phyloP scores from a whole-genome alignment of 1,140 invertebrate genomes.

The Aradophagus sp. region DNA sequence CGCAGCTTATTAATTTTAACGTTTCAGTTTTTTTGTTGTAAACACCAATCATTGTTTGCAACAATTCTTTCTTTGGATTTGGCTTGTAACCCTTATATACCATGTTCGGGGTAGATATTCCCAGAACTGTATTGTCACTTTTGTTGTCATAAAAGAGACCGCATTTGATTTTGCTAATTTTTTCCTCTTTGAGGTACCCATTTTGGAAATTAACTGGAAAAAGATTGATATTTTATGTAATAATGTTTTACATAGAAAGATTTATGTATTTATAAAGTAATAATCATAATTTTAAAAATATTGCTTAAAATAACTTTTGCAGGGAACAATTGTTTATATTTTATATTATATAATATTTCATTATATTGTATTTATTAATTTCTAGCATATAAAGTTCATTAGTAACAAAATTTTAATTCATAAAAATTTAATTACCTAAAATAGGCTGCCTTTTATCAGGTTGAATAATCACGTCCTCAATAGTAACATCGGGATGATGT shows the following conservation, averaged over 20 bases:
- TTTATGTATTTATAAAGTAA: no score
- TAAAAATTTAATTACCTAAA: not conserved
- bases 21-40: slow-evolving; percentile 68
- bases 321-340: no score
- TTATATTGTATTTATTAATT: not conserved
- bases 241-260: no score
- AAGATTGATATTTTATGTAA: not conserved
- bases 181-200: slow-evolving; percentile 64
- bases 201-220: slow-evolving; percentile 70
- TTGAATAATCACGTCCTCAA: not conserved
- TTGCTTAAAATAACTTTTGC: no score
- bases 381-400: no score
- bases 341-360: not conserved
- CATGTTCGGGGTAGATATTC: slow-evolving; percentile 65
- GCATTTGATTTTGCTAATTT: slow-evolving; percentile 61
- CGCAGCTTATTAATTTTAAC: slow-evolving; percentile 63
- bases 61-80: slow-evolving; percentile 56
- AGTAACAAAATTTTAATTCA: not conserved
- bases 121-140: slow-evolving; percentile 60
- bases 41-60: slow-evolving; percentile 67
- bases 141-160: slow-evolving; percentile 63
- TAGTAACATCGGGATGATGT: not conserved
- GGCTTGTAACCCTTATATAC: slow-evolving; percentile 69
- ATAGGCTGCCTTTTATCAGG: not conserved
- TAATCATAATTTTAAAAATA: no score